phyloP scores from a whole-genome alignment of 2,113 vertebrate genomes.

The Macaca nemestrina region DNA sequence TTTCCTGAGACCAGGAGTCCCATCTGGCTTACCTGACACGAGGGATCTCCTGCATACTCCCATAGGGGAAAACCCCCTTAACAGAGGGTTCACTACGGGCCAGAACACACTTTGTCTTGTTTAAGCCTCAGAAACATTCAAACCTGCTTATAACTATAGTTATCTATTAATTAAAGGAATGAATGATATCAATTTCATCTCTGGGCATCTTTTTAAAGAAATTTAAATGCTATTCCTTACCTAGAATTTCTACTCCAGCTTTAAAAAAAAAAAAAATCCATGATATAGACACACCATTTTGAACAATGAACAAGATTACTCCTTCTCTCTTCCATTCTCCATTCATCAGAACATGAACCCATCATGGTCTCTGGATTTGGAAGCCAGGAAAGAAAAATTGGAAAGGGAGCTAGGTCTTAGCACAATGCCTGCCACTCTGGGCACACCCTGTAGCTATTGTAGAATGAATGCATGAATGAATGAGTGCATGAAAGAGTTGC shows the following conservation, averaged over 20 bases:
- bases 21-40: background rate
- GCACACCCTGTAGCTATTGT: background rate
- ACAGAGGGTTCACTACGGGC: fast-evolving
- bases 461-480: background rate
- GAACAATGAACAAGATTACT: background rate
- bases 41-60: too few species aligned
- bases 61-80: fast-evolving
- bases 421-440: fast-evolving
- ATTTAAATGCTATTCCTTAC: background rate
- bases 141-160: background rate
- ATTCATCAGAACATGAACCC: background rate
- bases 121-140: background rate
- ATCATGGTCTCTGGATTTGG: background rate
- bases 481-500: too few species aligned
- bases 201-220: background rate
- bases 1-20: background rate
- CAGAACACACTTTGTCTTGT: background rate
- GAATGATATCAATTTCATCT: background rate
- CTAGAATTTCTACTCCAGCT: background rate
- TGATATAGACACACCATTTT: background rate
- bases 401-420: background rate
- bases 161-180: background rate
- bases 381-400: background rate
- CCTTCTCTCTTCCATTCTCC: background rate
- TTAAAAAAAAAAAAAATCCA: background rate